Evolutionary conservation across 2,113 vertebrate species (phyloP), one percentile per base, ranked within the genome.

Genomic region (Tamias sibiricus): DNA sequence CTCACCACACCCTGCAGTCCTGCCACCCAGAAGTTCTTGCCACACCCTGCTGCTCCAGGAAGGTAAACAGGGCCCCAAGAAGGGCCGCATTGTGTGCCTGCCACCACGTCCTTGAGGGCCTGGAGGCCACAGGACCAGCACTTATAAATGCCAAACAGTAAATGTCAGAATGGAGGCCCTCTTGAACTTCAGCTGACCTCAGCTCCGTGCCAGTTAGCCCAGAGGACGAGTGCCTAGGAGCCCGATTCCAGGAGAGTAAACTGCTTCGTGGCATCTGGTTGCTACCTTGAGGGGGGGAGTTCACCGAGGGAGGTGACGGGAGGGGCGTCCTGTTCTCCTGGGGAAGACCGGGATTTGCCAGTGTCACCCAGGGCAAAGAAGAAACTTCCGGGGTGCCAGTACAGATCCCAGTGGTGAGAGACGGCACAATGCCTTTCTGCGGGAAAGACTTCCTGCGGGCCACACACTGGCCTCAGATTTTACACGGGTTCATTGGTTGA

Each of bases 21-120:
- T 86, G 12, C 90, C 90, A 90, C 95, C 82, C 66, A 95, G 88
- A 88, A 94, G 87, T 81, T 85, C 92, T 93, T 28, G 69, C 97
- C 97, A 97, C 97, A 97, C 98, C 97, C 97, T 40, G 95, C 76
- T 69, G 86, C 95, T 97, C 96, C 97, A 40, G 86, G 95, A 97
- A 97, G 97, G 96, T 90, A 97, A 96, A 96, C 75, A 91, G 89
- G 95, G 62, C 85, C 68, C n/a, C 0, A 87, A 97, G 96, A 97
- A 98, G 85, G 95, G 79, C 71, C 0, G 30, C 88, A 84, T 96
- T 97, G 97, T 96, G 69, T 8, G 37, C 90, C 86, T 92, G 92
- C 8, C 37, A 75, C 72, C 92, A 54, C 26, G 74, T 86, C 95
- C 95, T 62, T 4, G n/a, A 75, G 24, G 59, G 59, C 59, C 83